These are phyloP conservation scores for Phataginus tetradactyla DNA, from an alignment of 2,797 vertebrate genomes.

Conservation along the genomic window DNA sequence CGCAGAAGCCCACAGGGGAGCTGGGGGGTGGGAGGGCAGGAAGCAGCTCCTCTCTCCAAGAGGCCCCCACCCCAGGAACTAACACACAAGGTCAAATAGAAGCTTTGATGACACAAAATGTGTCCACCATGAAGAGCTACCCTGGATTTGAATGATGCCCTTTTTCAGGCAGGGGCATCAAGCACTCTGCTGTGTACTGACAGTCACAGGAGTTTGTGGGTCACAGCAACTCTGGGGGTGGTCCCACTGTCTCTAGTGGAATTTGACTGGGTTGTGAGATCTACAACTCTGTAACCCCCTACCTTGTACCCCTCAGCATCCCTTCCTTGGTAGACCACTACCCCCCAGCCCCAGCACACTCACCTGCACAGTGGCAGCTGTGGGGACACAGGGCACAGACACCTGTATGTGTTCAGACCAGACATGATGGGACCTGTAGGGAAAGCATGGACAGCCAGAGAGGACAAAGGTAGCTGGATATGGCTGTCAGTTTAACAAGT, in stretches of 20 bases:
- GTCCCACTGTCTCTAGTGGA: rapidly evolving
- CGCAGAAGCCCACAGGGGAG: background rate
- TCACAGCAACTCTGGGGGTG: background rate
- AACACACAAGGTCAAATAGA: background rate
- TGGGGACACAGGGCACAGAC: background rate
- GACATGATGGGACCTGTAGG: background rate
- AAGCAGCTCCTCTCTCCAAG: background rate
- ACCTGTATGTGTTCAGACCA: background rate
- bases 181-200: background rate
- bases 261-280: background rate
- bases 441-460: background rate
- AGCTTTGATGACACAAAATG: background rate
- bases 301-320: rapidly evolving
- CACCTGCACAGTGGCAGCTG: background rate
- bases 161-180: no score
- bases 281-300: background rate
- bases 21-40: no score
- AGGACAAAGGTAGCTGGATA: background rate
- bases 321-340: background rate
- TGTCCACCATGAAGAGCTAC: background rate
- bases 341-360: no score
- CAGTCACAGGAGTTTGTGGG: rapidly evolving
- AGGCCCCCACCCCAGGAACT: background rate
- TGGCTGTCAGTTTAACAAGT: background rate
- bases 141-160: background rate